Evolutionary conservation across 2,888 invertebrate species (phyloP), one percentile per base, ranked within the genome.

Genomic region (Eristalis intricaria): DNA sequence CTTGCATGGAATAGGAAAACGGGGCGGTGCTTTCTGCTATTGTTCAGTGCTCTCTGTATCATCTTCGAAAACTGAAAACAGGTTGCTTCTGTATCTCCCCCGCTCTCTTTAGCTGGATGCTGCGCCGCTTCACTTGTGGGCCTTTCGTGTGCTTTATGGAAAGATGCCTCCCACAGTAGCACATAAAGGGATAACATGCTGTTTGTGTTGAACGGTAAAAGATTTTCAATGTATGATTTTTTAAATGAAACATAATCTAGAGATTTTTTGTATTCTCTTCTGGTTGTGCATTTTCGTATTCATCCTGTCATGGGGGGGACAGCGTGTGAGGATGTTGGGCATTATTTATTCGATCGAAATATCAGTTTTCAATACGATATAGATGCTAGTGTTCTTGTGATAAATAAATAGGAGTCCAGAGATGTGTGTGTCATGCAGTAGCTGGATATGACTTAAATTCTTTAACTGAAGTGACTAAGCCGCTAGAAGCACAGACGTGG

Each of bases 131-230:
- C 58, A 87, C 87, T 87, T 83, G 78, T 88, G 87, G 88, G 74
- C 81, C 82, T 91, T 90, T 81, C 65, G 73, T 68, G 82, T 83
- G 70, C 89, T 87, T 86, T 83, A 86, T 75, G 86, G 83, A 56
- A 60, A 76, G 84, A 85, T 86, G 85, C 65, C 87, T 84, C 88
- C 89, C 88, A 78, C 77, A 89, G 58, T 61, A 61, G 71, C 85
- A 86, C 77, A 89, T 89, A 90, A 90, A 89, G 79, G 87, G 87
- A 89, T 89, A 90, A 89, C 90, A 90, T 90, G 89, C 90, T 90
- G 90, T 89, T 90, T 86, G 89, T 90, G 90, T 90, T 90, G 90
- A 89, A 90, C 89, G 89, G 81, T 88, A 89, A 90, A 90, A 90
- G 87, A 90, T 89, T 90, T 87, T 84, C 88, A 89, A 80, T 87